A percentile compares a stretch with the other conserved stretches of the same genome.
phyloP scores from a whole-genome alignment of 2,888 invertebrate species.

The Dryobotodes eremita region DNA sequence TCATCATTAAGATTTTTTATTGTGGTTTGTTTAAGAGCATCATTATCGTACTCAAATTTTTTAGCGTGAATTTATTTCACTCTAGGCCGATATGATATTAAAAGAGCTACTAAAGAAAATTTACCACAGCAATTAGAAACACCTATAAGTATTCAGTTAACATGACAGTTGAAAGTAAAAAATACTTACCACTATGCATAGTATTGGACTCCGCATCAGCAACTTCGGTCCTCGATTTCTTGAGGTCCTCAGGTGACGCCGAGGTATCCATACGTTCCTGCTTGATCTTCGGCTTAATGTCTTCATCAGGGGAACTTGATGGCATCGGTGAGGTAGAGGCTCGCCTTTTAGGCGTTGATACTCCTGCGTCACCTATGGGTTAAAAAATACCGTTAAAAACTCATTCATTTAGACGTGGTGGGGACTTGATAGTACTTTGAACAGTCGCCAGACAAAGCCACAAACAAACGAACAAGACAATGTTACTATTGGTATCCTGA shows the following conservation, averaged over 20 bases:
- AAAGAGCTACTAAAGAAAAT: neutral
- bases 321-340: constrained; percentile 91
- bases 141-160: neutral
- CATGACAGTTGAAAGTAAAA: neutral
- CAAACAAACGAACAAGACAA: neutral
- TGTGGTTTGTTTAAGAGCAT: constrained; percentile 14
- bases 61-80: neutral
- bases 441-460: neutral
- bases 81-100: neutral
- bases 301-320: constrained; percentile 89
- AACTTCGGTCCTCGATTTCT: constrained; percentile 95
- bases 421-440: neutral
- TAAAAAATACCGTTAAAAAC: neutral
- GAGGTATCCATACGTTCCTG: constrained; percentile 93
- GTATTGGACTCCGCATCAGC: constrained; percentile 97
- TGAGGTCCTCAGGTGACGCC: constrained; percentile 92
- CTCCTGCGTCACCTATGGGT: constrained; percentile 88
- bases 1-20: constrained; percentile 10
- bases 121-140: neutral
- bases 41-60: neutral
- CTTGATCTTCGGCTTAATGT: constrained; percentile 91
- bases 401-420: neutral
- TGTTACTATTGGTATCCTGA: neutral
- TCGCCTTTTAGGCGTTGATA: constrained; percentile 91
- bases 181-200: constrained; percentile 95